Base-by-base conservation (phyloP, 2,888 invertebrate genomes). In the Eucriotettix oculatus region DNA sequence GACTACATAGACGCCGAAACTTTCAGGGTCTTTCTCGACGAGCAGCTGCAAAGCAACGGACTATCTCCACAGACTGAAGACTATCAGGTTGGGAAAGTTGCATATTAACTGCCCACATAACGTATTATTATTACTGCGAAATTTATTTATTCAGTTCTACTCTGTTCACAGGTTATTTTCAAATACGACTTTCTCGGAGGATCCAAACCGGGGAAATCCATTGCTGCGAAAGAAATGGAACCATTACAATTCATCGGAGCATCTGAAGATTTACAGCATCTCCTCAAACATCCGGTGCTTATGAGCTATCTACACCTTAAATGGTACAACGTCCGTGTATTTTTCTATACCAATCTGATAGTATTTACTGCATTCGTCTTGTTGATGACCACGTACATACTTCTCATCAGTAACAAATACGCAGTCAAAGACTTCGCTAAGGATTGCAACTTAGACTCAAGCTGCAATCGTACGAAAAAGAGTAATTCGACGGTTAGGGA, bases 261-360 rank as follows among this genome's bases (percentile, higher is more conserved):
- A 66, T 80, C 84, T 53, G 78, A 80, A 64, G 84, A 85, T 62
- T 74, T 87, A 61, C 79, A 82, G 40, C 81, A 83, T 61, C 74
- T 90, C 44, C 72, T 90, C 16, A 85, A 83, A 66, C 90, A 90
- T 74, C 90, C 90, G 0, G 78, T 90, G 0, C 80, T 90, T 54
- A 85, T 86, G 1, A 87, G 87, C 66, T 90, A 89, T 67, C 72
- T 90, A 9, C 85, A 86, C 67, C 76, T 90, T 62, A 90, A 90
- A 71, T 90, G 90, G 89, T 83, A 85, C 71, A 78, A 84, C 63
- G 83, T 90, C 16, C 53, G 60, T 1, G 29, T 41, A 11, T 60
- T 57, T 16, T 60, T 60, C 44, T 57, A 57, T 40, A 40, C 54
- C 1, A 90, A 90, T 68, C 80, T 90, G 43, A 71, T 81, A 5